A percentile compares a stretch with the other conserved stretches of the same genome.
These are phyloP conservation scores for Eubucco bourcierii DNA, from an alignment of 2,113 vertebrate species.

Conservation along the genomic window DNA sequence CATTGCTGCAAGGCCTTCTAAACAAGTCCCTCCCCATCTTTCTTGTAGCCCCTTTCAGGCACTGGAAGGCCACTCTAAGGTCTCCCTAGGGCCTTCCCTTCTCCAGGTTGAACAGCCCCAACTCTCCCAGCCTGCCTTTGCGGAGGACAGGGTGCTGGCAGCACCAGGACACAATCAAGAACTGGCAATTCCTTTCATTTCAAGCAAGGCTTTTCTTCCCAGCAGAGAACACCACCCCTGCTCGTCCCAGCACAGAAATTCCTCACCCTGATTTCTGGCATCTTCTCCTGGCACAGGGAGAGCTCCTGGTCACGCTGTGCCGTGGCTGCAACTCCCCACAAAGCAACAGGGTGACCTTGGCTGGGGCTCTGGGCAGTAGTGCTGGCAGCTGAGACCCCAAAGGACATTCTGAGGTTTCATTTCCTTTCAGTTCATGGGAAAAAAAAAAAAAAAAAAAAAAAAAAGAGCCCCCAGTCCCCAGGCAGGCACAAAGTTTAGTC, in stretches of 20 bases:
- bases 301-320: not conserved
- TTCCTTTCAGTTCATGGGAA: conserved; percentile 59
- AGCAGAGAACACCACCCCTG: not conserved
- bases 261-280: not conserved
- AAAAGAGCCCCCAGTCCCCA: not conserved
- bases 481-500: conserved; percentile 14
- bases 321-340: not conserved
- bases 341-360: not conserved
- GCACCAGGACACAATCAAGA: not conserved
- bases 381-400: conserved; percentile 26
- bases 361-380: not conserved
- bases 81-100: no score
- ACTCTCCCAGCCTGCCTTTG: no score
- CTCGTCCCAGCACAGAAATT: not conserved
- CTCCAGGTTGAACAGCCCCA: no score
- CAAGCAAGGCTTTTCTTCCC: not conserved
- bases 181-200: fast-evolving
- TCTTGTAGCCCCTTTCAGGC: no score
- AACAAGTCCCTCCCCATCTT: no score
- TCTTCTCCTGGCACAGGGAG: not conserved
- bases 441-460: not conserved
- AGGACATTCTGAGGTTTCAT: conserved; percentile 38
- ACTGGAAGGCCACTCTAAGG: no score
- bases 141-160: not conserved
- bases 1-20: no score